Conservation (phyloP, 2,797 vertebrate genomes). For the Premnoplex brunnescens region DNA sequence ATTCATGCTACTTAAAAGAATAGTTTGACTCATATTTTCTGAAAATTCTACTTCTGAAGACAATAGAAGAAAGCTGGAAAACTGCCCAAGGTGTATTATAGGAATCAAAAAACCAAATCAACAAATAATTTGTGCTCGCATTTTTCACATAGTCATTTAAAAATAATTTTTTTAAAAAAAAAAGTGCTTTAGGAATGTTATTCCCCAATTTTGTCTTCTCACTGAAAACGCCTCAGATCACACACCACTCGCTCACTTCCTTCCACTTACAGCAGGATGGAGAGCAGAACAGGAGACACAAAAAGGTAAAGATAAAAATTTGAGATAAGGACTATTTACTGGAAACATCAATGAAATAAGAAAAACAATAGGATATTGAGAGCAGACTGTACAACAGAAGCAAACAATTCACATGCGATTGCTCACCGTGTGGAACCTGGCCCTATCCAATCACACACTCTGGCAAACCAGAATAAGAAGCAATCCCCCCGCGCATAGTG, state of each 20-base stretch:
- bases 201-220: background rate
- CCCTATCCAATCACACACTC: background rate
- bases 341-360: background rate
- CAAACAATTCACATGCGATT: rapidly evolving
- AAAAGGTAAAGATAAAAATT: background rate
- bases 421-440: background rate
- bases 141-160: background rate
- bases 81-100: background rate
- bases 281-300: background rate
- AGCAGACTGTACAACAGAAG: background rate
- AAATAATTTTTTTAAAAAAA: background rate
- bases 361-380: background rate
- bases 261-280: background rate
- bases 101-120: background rate
- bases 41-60: background rate
- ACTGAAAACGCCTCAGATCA: background rate
- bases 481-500: too few species aligned
- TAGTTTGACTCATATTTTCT: background rate
- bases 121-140: background rate
- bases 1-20: background rate
- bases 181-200: background rate
- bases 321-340: background rate
- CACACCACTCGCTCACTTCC: rapidly evolving
- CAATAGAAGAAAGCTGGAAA: background rate
- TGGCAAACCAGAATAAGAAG: background rate